A percentile compares a stretch with the other conserved stretches of the same genome.
Evolutionary conservation across 2,113 vertebrate species (phyloP).

Genomic region (Pseudorectes ferrugineus): DNA sequence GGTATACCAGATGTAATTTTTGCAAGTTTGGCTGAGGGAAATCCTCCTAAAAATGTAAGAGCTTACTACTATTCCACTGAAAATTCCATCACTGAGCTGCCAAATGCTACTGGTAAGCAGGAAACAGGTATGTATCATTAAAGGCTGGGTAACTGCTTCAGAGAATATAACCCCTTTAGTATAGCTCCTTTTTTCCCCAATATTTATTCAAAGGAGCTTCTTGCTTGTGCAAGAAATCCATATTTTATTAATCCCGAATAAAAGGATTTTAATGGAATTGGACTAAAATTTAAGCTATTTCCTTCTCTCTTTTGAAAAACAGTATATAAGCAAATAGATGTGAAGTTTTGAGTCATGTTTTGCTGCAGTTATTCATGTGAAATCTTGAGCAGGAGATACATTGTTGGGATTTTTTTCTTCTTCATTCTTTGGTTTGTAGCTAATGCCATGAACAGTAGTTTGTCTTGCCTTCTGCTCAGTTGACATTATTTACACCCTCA

Average conservation of each 20-base stretch:
- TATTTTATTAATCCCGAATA: background rate
- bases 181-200: background rate
- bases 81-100: background rate
- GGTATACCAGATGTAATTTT: background rate
- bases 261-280: background rate
- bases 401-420: background rate
- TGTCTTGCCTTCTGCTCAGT: background rate
- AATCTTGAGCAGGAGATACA: background rate
- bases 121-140: background rate
- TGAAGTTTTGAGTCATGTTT: background rate
- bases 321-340: background rate
- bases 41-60: background rate
- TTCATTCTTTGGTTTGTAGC: background rate
- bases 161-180: background rate
- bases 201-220: background rate
- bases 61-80: background rate
- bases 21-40: background rate
- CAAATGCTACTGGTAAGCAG: background rate
- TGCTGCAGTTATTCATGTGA: background rate
- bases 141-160: background rate
- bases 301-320: background rate
- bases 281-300: background rate
- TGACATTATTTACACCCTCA: background rate
- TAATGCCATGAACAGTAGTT: background rate
- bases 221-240: background rate